Evolutionary conservation across 2,888 invertebrate genomes (phyloP).

Genomic region (Lysandra bellargus): DNA sequence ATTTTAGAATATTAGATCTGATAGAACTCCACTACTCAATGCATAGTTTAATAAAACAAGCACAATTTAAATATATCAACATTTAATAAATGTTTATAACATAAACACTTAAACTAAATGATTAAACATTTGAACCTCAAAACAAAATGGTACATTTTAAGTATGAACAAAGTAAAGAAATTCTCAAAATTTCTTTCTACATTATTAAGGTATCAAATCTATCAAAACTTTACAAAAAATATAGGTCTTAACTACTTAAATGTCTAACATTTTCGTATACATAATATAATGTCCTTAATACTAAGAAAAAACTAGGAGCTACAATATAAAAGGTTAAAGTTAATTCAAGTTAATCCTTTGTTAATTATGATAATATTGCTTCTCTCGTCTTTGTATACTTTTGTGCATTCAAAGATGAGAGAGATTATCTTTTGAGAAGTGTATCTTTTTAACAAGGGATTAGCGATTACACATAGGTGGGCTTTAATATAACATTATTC

Average conservation of each 20-base stretch:
- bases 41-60: background rate
- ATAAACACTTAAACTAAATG: background rate
- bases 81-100: background rate
- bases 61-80: background rate
- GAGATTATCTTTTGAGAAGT: too few relatives aligned
- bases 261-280: background rate
- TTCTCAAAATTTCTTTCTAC: background rate
- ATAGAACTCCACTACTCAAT: background rate
- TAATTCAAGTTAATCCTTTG: background rate
- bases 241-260: background rate
- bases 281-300: background rate
- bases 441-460: too few relatives aligned
- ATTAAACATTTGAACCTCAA: background rate
- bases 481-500: background rate
- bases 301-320: background rate
- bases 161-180: background rate
- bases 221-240: background rate
- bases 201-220: background rate
- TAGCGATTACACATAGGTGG: too few relatives aligned
- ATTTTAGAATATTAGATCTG: constrained; percentile 10
- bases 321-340: background rate
- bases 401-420: too few relatives aligned
- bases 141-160: background rate
- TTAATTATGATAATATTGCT: too few relatives aligned
- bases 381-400: too few relatives aligned